Percentiles rank a stretch among this genome's conserved stretches.
Conservation (phyloP, 2,888 invertebrate genomes). For the Drosophila kokeensis region DNA sequence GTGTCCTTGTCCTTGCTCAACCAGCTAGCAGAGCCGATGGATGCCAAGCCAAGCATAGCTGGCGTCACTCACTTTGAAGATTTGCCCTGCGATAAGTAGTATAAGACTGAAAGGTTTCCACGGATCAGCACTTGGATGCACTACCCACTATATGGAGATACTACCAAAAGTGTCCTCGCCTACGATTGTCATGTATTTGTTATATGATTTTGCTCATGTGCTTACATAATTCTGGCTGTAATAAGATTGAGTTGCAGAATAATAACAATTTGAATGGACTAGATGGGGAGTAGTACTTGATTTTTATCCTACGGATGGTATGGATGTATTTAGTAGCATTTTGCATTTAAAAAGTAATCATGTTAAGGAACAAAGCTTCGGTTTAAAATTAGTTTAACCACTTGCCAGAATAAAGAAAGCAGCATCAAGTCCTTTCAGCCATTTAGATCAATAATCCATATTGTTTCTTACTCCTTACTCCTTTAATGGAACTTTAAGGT, state of each 20-base stretch:
- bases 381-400: not conserved
- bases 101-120: conserved; percentile 34
- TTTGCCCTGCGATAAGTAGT: conserved; percentile 42
- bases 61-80: conserved; percentile 61
- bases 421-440: not conserved
- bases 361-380: not conserved
- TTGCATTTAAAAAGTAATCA: not conserved
- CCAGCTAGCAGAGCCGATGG: conserved; percentile 52
- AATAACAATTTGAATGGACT: not conserved
- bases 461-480: no score
- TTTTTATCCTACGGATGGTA: not conserved
- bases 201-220: not conserved
- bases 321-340: not conserved
- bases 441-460: not conserved
- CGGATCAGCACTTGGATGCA: conserved; percentile 19
- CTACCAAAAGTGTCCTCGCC: conserved; percentile 1
- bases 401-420: not conserved
- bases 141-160: conserved; percentile 2
- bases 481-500: not conserved
- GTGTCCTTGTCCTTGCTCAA: conserved; percentile 72
- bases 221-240: not conserved
- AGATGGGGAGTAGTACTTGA: not conserved
- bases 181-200: not conserved
- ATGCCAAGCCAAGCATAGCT: conserved; percentile 31
- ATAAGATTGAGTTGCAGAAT: not conserved